Evolutionary conservation across 1,140 invertebrate species (phyloP).

Genomic region (Episyrphus balteatus): DNA sequence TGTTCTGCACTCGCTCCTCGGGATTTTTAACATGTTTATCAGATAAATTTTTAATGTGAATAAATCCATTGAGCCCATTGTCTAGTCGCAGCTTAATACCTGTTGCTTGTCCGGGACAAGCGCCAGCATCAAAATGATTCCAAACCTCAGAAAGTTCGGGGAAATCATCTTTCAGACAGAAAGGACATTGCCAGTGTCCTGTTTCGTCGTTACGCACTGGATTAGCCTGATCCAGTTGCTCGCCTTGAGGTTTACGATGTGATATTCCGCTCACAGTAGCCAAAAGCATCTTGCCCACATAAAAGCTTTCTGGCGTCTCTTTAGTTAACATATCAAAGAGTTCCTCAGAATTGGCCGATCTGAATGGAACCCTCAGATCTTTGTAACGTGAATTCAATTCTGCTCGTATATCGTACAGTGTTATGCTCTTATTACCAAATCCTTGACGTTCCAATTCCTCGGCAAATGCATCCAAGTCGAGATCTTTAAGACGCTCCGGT

Average conservation of each 20-base stretch:
- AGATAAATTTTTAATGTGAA: slow-evolving; percentile 90
- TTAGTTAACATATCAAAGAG: slow-evolving; percentile 93
- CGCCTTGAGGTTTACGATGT: slow-evolving; percentile 79
- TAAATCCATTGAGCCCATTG: slow-evolving; percentile 90
- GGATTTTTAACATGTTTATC: slow-evolving; percentile 90
- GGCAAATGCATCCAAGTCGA: slow-evolving; percentile 97
- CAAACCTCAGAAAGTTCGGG: slow-evolving; percentile 92
- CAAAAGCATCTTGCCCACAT: slow-evolving; percentile 77
- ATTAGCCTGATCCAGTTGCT: slow-evolving; percentile 90
- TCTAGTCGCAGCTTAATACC: slow-evolving; percentile 85
- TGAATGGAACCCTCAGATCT: slow-evolving; percentile 75
- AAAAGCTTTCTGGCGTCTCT: slow-evolving; percentile 91
- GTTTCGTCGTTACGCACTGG: slow-evolving; percentile 89
- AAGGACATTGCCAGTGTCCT: slow-evolving; percentile 93
- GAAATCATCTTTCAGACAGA: slow-evolving; percentile 91
- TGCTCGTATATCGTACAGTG: slow-evolving; percentile 92
- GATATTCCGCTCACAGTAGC: slow-evolving; percentile 67
- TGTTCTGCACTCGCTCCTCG: slow-evolving; percentile 74
- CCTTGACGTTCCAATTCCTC: slow-evolving; percentile 92
- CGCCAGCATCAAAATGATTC: slow-evolving; percentile 94
- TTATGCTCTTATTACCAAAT: slow-evolving; percentile 95
- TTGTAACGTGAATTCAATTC: slow-evolving; percentile 94
- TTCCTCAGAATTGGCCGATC: slow-evolving; percentile 71
- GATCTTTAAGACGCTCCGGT: slow-evolving; percentile 88
- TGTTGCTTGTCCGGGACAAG: slow-evolving; percentile 89